Base-by-base conservation (phyloP, 2,113 vertebrate species). In the Synodontis membranacea region DNA sequence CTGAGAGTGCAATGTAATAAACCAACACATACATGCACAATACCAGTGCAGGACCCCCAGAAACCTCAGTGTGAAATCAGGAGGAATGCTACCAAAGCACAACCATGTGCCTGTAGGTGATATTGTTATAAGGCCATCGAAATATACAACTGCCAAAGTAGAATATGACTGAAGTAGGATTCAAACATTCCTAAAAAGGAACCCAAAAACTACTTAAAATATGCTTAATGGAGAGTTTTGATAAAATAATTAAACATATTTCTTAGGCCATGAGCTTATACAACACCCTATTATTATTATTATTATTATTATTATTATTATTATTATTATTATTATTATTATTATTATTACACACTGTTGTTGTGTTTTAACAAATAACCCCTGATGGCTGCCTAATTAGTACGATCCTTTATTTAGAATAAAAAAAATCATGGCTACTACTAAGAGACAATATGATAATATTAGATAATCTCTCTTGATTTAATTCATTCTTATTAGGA, bases 1-100 rank as follows among this genome's bases (percentile, higher is more conserved):
- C 64, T 34, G 74, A 85, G 72, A 78, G 70, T 72, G 83, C 79
- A 87, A 60, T 50, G 78, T 64, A 70, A 84, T 80, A 88, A 28
- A 62, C 42, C 44, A 42, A 85, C 37, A 83, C 75, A 79, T 34
- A 86, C 64, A 79, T 62, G 56, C 84, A 79, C 58, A 75, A 82
- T 46, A 54, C 44, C 50, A 74, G 64, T 34, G 3, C 23, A 54
- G 44, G 75, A 64, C 46, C 46, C 74, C 9, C 76, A 80, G 31
- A 60, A 56, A 86, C 14, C 64, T 74, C n/a, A 15, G 28, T 34
- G 78, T 82, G 74, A 74, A 82, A 74, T 86, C 19, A 60, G 31
- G 31, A 66, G 34, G 54, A 56, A 81, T 82, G 78, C 25, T 44
- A 60, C 80, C 23, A 58, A 72, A 46, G 56, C 34, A 48, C 42